Conservation (phyloP, 2,113 vertebrate genomes). For the Meles meles region DNA sequence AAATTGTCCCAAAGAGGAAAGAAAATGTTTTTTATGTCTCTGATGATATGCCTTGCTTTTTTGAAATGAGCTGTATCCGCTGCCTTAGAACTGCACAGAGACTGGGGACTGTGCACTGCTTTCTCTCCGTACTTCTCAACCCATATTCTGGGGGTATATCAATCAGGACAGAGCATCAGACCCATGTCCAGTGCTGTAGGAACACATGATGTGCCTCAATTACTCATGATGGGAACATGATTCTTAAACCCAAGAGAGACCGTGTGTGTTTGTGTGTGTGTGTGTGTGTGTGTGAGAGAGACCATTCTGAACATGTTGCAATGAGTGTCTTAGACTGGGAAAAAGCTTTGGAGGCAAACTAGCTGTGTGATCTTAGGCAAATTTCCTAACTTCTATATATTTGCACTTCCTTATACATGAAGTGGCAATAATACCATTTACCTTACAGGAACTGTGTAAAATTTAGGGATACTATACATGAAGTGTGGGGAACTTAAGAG, state of each 20-base stretch:
- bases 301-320: background rate
- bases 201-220: background rate
- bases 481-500: background rate
- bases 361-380: background rate
- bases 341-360: background rate
- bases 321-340: background rate
- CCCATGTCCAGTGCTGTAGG: background rate
- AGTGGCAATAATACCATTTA: background rate
- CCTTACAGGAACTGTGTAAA: background rate
- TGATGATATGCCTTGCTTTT: background rate
- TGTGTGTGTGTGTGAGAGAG: no score
- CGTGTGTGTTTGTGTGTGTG: background rate
- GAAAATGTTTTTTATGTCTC: background rate
- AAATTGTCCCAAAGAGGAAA: background rate
- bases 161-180: background rate
- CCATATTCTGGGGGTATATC: background rate
- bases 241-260: background rate
- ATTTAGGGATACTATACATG: background rate
- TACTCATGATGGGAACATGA: background rate
- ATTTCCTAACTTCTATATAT: background rate
- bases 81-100: background rate
- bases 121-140: background rate
- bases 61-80: background rate
- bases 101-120: background rate
- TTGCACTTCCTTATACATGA: background rate